Evolutionary conservation across 1,140 invertebrate species (phyloP).

Genomic region (Ectropis grisescens): DNA sequence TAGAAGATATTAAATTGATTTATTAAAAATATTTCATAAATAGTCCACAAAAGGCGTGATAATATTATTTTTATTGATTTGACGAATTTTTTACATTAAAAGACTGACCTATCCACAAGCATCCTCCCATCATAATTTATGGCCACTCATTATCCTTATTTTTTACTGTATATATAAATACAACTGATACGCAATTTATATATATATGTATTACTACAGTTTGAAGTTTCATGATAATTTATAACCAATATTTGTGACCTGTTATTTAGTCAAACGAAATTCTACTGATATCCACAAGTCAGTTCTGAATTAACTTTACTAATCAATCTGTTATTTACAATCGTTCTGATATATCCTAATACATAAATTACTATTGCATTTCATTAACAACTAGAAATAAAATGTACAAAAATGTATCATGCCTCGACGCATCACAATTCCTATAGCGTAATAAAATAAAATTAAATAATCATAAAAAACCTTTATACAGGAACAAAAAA

Average conservation of each 20-base stretch:
- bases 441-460: constrained; percentile 43
- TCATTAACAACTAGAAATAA: constrained; percentile 52
- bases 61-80: no score
- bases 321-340: constrained; percentile 53
- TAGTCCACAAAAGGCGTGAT: no score
- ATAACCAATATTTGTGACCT: constrained; percentile 33
- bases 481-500: constrained; percentile 65
- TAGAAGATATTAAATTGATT: no score
- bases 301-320: constrained; percentile 33
- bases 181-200: no score
- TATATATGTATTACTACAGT: constrained; percentile 6
- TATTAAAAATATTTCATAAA: no score
- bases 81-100: no score
- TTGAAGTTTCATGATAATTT: constrained; percentile 14
- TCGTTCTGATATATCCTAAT: constrained; percentile 31
- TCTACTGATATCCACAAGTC: constrained; percentile 31
- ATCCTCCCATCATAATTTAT: constrained; percentile 21
- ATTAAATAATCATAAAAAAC: constrained; percentile 26
- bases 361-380: constrained; percentile 70
- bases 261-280: constrained; percentile 18
- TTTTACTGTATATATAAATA: constrained; percentile 37
- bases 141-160: constrained; percentile 61
- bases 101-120: no score
- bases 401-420: constrained; percentile 54
- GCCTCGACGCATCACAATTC: constrained; percentile 63